Base-by-base conservation (phyloP, 2,888 invertebrate genomes). In the Syrphus vitripennis region DNA sequence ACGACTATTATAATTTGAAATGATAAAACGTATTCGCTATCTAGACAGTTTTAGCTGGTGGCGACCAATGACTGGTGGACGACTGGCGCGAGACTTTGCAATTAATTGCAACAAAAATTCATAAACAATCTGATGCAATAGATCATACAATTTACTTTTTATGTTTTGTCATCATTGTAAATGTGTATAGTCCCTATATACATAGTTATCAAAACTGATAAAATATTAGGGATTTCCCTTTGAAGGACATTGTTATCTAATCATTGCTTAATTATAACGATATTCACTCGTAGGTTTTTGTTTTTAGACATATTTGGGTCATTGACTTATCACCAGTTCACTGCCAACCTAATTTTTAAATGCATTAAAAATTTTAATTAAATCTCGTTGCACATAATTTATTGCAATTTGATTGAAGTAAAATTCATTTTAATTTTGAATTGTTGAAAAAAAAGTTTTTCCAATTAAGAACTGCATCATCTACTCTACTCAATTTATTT, bases 121-220 rank as follows among this genome's bases (percentile, higher is more conserved):
- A 45, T 19, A 48, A 29, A 45, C 2, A 45, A 14, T 65, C 65
- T 65, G 65, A 65, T 65, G 65, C 65, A 65, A 65, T 29, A 65
- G 12, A 45, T 65, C 19, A 65, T 19, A 45, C 29, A 65, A 65
- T 65, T 65, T 29, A 19, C 45, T 65, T 45, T n/a, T 16, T 4
- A 4, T 55, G 16, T 26, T 63, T n/a, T 40, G n/a, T 16, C 55
- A 29, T 37, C 5, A 21, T 61, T 37, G 59, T 59, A 21, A 59
- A 59, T 59, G 10, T 37, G n/a, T n/a, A n/a, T n/a, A 21, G 12
- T 21, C 37, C 24, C 34, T 14, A n/a, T n/a, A n/a, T n/a, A n/a
- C n/a, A n/a, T n/a, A n/a, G n/a, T n/a, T n/a, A n/a, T n/a, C n/a
- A n/a, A 37, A 14, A 40, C 24, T 45, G 63, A 63, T 63, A 45